Base-by-base conservation (phyloP, 2,888 invertebrate species). In the Eremobia ochroleuca region DNA sequence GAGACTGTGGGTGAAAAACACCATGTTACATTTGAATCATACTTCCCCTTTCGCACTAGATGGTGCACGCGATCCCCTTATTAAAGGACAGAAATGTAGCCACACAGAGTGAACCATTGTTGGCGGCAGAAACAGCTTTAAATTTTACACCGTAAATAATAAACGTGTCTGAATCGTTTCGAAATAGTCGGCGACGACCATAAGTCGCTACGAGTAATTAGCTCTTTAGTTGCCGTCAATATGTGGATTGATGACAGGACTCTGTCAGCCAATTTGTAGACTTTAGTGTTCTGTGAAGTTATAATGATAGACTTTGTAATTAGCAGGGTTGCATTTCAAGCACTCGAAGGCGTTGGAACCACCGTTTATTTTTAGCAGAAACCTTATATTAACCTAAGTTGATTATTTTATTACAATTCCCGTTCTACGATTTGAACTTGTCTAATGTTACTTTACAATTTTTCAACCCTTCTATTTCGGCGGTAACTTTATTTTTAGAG, bases 21-120 rank as follows among this genome's bases (percentile, higher is more conserved):
- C 65, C 73, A 77, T 85, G 88, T 88, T 81, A 87, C 87, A 83
- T 80, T 84, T 76, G 82, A 85, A 85, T 83, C 85, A 76, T 87
- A 90, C 87, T 90, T 87, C 80, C 86, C 86, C 89, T 88, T 91
- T 91, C 90, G 87, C 91, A 88, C 89, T 79, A 71, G 76, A 71
- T 71, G 69, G 74, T 68, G 87, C 93, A 93, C 93, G 93, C 94
- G 88, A 93, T 88, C 77, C 77, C 68, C 76, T 83, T 89, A 90
- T 92, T 91, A 92, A 89, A 90, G 89, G 82, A 85, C 86, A 85
- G 73, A 62, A 69, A 76, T 81, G 61, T 79, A 78, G 75, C 61
- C 69, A 59, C 82, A 69, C 28, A 25, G 78, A 81, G 73, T 82
- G 79, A 76, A 49, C 78, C 72, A 81, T 82, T 81, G 85, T 82